phyloP scores from a whole-genome alignment of 2,888 invertebrate species.

The Oscheius myriophilus region DNA sequence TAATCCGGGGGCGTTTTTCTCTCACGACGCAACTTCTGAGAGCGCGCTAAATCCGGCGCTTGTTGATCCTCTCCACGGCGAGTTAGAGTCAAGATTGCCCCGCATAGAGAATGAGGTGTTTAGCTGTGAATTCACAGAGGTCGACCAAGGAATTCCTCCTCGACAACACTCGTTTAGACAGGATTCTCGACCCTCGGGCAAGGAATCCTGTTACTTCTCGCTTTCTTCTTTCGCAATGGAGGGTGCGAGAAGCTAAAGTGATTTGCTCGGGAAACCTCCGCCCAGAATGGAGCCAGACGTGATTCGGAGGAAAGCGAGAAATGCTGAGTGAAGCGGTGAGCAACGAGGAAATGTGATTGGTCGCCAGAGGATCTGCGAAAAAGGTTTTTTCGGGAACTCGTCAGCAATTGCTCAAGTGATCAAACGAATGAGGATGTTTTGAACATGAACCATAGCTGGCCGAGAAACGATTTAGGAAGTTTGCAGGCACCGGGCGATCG shows the following conservation, averaged over 20 bases:
- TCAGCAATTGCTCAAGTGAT: no score
- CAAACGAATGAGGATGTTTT: not conserved
- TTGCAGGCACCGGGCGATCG: not conserved
- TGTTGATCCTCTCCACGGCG: conserved; percentile 30
- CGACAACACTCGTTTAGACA: not conserved
- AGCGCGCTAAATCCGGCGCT: conserved; percentile 27
- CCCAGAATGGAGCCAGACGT: no score
- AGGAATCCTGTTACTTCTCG: not conserved
- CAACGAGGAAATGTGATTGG: not conserved
- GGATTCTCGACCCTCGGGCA: not conserved
- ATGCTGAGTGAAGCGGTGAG: no score
- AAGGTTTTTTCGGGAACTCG: not conserved
- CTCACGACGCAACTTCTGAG: conserved; percentile 7
- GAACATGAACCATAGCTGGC: not conserved
- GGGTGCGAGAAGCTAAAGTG: no score
- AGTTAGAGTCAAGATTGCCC: conserved; percentile 16
- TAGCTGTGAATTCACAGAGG: not conserved
- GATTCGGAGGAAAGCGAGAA: no score
- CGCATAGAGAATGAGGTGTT: conserved; percentile 23
- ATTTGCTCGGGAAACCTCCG: no score
- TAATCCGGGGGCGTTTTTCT: conserved; percentile 25
- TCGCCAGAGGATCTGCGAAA: not conserved
- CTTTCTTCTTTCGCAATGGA: no score
- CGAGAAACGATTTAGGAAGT: not conserved
- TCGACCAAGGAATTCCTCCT: not conserved